These are phyloP conservation scores for Ischnus inquisitorius DNA, from an alignment of 2,888 invertebrate species.

Conservation along the genomic window DNA sequence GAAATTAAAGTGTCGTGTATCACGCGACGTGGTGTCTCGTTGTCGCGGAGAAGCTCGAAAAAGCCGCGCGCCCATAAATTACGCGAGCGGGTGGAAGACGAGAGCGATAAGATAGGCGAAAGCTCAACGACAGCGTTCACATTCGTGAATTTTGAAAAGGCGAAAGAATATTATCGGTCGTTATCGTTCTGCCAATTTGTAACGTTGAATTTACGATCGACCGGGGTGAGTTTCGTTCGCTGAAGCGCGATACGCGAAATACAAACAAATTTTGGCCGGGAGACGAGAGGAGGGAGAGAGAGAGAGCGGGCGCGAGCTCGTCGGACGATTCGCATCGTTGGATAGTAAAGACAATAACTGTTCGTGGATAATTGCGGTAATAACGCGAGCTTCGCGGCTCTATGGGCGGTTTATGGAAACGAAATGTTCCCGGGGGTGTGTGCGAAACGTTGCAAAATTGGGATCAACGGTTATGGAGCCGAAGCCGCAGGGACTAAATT, in stretches of 20 bases:
- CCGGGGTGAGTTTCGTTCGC: neutral
- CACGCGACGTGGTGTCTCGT: constrained; percentile 52
- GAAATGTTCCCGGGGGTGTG: neutral
- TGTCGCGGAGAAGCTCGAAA: constrained; percentile 12
- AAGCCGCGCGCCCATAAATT: constrained; percentile 41
- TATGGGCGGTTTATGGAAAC: neutral
- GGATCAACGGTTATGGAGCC: constrained; percentile 33
- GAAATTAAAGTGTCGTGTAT: constrained; percentile 57
- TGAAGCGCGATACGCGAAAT: neutral
- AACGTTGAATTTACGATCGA: constrained; percentile 14
- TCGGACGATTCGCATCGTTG: neutral
- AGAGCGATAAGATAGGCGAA: constrained; percentile 7
- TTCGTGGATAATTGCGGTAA: constrained; percentile 3
- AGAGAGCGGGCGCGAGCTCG: neutral
- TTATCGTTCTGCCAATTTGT: constrained; percentile 32
- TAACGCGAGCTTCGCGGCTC: constrained; percentile 9
- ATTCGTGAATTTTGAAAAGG: constrained; percentile 12
- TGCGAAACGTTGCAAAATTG: constrained; percentile 23
- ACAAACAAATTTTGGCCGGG: neutral
- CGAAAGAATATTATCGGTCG: constrained; percentile 22
- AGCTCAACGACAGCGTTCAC: neutral
- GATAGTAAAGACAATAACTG: constrained; percentile 3
- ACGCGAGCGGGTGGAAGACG: constrained; percentile 14
- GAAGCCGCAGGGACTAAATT: neutral
- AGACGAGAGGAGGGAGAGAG: neutral